A percentile compares a stretch with the other conserved stretches of the same genome.
Evolutionary conservation across 2,888 invertebrate genomes (phyloP).

Genomic region (Cyaniris semiargus): DNA sequence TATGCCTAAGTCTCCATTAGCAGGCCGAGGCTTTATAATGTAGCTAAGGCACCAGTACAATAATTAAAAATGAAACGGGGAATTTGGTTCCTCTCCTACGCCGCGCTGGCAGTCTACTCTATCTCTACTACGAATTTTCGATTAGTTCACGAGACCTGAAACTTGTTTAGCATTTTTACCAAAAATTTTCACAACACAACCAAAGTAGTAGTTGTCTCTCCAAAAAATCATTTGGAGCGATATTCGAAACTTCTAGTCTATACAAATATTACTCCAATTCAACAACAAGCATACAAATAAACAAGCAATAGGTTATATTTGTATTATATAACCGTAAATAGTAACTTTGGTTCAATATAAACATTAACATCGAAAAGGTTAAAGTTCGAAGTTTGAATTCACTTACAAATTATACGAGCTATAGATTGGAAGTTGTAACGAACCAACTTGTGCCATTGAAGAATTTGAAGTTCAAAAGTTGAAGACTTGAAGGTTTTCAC

Average conservation of each 20-base stretch:
- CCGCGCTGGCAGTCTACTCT: too few species aligned
- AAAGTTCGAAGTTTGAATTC: constrained; percentile 1
- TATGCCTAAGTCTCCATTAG: too few species aligned
- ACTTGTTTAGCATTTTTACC: too few species aligned
- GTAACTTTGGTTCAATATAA: constrained; percentile 4
- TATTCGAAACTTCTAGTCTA: background rate
- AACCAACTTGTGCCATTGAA: constrained; percentile 7
- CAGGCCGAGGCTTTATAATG: too few species aligned
- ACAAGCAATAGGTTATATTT: background rate
- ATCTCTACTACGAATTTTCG: too few species aligned
- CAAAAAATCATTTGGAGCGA: background rate
- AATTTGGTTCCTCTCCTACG: too few species aligned
- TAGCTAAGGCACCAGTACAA: too few species aligned
- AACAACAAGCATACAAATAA: background rate
- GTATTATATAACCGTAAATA: background rate
- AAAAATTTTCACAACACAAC: background rate
- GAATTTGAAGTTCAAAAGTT: background rate
- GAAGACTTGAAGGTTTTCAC: background rate
- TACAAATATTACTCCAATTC: background rate
- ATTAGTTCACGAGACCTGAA: too few species aligned
- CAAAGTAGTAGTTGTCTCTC: background rate
- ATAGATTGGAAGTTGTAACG: constrained; percentile 4
- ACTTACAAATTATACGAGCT: constrained; percentile 3
- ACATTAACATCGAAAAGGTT: background rate
- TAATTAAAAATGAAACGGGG: too few species aligned